phyloP scores from a whole-genome alignment of 2,113 vertebrate genomes.

The Nansenia antarctica region DNA sequence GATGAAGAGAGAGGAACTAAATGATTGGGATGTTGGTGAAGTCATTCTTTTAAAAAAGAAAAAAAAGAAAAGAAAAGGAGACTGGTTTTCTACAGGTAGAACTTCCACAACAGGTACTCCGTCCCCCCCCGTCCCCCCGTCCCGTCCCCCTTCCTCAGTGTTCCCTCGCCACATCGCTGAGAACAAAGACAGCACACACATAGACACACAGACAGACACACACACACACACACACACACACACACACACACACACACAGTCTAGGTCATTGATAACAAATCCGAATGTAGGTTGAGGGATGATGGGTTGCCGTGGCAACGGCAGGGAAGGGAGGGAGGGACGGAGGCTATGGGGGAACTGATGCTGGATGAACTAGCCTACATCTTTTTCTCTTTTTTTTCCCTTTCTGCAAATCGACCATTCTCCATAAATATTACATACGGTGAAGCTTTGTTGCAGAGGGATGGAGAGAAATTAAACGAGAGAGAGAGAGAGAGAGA shows the following conservation, averaged over 20 bases:
- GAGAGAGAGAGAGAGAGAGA: not conserved
- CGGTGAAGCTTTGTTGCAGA: not conserved
- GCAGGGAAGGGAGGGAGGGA: conserved; percentile 16
- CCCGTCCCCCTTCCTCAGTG: not conserved
- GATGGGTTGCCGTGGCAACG: conserved; percentile 41
- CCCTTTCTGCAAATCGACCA: conserved; percentile 20
- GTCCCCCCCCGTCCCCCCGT: not conserved
- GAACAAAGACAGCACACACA: conserved; percentile 3
- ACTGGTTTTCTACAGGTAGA: not conserved
- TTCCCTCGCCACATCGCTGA: not conserved
- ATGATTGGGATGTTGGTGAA: not conserved
- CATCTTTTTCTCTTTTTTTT: conserved; percentile 6
- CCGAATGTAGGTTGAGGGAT: conserved; percentile 22
- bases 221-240: too few relatives aligned
- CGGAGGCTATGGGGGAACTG: conserved; percentile 18
- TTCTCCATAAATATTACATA: conserved; percentile 52
- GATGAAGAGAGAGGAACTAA: not conserved
- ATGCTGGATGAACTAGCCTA: conserved; percentile 36
- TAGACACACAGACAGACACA: too few relatives aligned
- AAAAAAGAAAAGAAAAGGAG: not conserved
- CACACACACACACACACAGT: too few relatives aligned
- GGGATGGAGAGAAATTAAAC: not conserved
- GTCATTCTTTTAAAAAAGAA: not conserved
- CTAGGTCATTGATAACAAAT: conserved; percentile 3
- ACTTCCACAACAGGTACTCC: not conserved